These are phyloP conservation scores for Pangasianodon gigas DNA, from an alignment of 2,113 vertebrate genomes.

Conservation along the genomic window DNA sequence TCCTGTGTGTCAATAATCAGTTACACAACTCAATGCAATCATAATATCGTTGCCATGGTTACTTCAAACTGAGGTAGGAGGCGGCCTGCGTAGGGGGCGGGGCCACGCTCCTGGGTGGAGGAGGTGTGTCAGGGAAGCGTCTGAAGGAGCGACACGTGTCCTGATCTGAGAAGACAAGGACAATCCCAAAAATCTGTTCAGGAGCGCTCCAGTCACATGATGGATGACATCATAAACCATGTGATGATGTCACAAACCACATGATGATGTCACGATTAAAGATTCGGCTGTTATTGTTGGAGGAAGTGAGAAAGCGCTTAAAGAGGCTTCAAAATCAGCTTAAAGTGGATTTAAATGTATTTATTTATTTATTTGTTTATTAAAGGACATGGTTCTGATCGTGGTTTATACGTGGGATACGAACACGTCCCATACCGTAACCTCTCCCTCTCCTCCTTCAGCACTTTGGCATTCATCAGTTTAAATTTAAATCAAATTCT, in stretches of 20 bases:
- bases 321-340: neutral
- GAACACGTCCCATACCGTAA: too few species aligned
- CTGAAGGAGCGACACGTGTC: too few species aligned
- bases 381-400: neutral
- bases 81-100: neutral
- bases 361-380: neutral
- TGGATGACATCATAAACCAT: too few species aligned
- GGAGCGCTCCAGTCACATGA: too few species aligned
- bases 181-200: neutral
- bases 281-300: neutral
- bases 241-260: too few species aligned
- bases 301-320: neutral
- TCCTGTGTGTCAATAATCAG: neutral
- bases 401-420: neutral
- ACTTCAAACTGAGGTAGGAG: neutral
- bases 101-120: neutral
- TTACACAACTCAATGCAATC: neutral
- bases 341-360: neutral
- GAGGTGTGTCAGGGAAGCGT: neutral
- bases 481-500: slow-evolving; percentile 55
- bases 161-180: neutral
- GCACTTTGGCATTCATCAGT: neutral
- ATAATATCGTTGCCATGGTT: neutral
- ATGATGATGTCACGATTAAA: neutral
- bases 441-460: neutral